These are phyloP conservation scores for Drosophila incognita DNA, from an alignment of 2,888 invertebrate genomes.

Conservation along the genomic window DNA sequence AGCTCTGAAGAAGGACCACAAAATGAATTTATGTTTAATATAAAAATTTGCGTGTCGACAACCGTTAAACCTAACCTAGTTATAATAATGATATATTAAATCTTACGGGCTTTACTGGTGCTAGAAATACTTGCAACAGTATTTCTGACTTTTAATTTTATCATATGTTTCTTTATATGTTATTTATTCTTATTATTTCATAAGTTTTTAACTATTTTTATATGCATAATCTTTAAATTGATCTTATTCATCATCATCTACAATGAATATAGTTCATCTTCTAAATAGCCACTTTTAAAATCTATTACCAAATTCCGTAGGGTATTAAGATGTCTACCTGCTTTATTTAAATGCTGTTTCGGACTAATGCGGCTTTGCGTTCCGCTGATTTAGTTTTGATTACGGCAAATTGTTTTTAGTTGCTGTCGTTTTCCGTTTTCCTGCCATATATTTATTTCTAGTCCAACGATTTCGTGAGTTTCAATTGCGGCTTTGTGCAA, in stretches of 20 bases:
- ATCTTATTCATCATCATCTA: background rate
- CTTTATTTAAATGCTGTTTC: background rate
- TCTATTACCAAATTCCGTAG: background rate
- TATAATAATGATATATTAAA: background rate
- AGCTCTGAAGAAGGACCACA: background rate
- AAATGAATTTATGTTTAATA: no score
- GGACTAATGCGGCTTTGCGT: conserved; percentile 52
- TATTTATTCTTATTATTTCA: background rate
- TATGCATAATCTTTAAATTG: background rate
- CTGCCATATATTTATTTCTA: conserved; percentile 29
- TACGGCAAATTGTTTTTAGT: conserved; percentile 79
- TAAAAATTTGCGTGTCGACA: no score
- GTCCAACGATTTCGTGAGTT: conserved; percentile 28
- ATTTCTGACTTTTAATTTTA: background rate
- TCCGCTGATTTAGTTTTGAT: conserved; percentile 78
- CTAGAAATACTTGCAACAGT: background rate
- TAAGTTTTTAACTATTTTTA: background rate
- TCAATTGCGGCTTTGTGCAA: conserved; percentile 59
- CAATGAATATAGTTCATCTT: background rate
- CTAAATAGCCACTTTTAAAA: background rate
- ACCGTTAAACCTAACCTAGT: background rate
- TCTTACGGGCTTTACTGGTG: background rate
- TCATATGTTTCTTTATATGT: background rate
- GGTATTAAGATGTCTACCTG: conserved; percentile 18
- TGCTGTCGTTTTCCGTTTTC: conserved; percentile 47